Percentiles rank a stretch among this genome's conserved stretches.
These are phyloP conservation scores for Drepanosiphum platanoidis DNA, from an alignment of 2,888 invertebrate genomes.

Conservation along the genomic window DNA sequence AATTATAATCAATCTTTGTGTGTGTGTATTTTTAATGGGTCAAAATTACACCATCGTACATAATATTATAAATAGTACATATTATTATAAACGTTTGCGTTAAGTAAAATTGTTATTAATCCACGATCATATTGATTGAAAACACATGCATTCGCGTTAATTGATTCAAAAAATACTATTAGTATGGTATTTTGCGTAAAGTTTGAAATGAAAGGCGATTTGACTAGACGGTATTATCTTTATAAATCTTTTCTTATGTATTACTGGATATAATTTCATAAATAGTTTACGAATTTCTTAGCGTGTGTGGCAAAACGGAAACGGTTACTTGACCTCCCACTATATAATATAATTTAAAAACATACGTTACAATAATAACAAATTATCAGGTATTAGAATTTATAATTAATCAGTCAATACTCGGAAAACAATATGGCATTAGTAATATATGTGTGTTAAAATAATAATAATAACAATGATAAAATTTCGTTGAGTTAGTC, in stretches of 20 bases:
- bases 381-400: constrained; percentile 6
- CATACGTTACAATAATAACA: constrained; percentile 45
- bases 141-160: background rate
- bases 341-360: background rate
- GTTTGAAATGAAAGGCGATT: too few species aligned
- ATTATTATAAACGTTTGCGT: background rate
- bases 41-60: too few species aligned
- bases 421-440: background rate
- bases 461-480: constrained; percentile 33
- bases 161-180: background rate
- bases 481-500: background rate
- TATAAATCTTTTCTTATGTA: background rate
- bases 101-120: background rate
- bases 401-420: constrained; percentile 19
- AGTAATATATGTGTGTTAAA: constrained; percentile 35
- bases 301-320: constrained; percentile 22
- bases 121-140: background rate
- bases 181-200: too few species aligned
- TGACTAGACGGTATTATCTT: background rate
- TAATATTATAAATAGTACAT: background rate
- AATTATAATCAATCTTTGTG: background rate
- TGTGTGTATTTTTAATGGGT: background rate
- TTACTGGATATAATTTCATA: background rate
- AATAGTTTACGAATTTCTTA: constrained; percentile 8
- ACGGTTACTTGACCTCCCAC: constrained; percentile 23